Evolutionary conservation across 2,888 invertebrate genomes (phyloP).

Genomic region (Volucella inflata): DNA sequence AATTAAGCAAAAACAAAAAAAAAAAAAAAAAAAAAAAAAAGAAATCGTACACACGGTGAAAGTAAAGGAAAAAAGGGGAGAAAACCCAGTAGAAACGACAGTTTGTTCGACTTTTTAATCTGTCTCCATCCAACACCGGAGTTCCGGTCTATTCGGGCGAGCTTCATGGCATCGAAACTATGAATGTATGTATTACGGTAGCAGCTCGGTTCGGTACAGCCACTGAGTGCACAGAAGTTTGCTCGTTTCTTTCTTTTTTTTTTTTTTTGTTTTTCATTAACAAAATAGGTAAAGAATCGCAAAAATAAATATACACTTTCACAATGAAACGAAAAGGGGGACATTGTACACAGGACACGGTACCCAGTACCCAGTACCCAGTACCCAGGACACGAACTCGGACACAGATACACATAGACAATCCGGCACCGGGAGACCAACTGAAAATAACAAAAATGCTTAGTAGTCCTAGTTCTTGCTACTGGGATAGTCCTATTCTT

Average conservation of each 20-base stretch:
- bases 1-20: not conserved
- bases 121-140: not conserved
- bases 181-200: not conserved
- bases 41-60: constrained; percentile 12
- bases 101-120: constrained; percentile 40
- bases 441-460: constrained; percentile 2
- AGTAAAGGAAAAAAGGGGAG: not conserved
- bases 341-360: no score
- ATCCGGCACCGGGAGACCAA: no score
- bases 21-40: not conserved
- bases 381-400: no score
- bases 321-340: no score
- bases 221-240: constrained; percentile 29
- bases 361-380: no score
- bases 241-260: not conserved
- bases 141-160: constrained; percentile 21
- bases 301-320: not conserved
- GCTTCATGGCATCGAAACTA: constrained; percentile 18
- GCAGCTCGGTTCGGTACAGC: not conserved
- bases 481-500: not conserved
- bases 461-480: constrained; percentile 6
- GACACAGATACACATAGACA: no score
- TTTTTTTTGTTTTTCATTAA: constrained; percentile 20
- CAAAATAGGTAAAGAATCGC: constrained; percentile 28
- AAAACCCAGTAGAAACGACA: constrained; percentile 24